Conservation (phyloP, 2,113 vertebrate genomes). For the Toxotes chatareus region DNA sequence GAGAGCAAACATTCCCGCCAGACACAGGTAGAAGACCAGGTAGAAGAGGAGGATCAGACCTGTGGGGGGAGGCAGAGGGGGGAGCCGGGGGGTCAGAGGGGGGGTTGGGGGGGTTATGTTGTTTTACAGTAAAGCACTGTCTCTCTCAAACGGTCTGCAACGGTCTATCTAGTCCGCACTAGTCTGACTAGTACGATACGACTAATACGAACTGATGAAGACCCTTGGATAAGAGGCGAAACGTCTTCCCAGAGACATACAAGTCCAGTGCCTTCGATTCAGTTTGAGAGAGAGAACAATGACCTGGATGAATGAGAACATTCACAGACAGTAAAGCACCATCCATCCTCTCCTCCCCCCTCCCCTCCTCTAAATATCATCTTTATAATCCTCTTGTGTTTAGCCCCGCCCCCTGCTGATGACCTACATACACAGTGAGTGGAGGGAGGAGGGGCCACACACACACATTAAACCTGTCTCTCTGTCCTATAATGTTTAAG, state of each 20-base stretch:
- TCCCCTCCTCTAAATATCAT: slow-evolving; percentile 23
- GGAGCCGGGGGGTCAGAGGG: background rate
- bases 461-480: no score
- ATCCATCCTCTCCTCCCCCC: slow-evolving; percentile 5
- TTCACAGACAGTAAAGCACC: no score
- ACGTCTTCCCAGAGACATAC: no score
- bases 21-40: slow-evolving; percentile 78
- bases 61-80: slow-evolving; percentile 11
- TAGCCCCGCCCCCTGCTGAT: slow-evolving; percentile 40
- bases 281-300: no score
- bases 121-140: background rate
- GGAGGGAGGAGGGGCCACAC: background rate
- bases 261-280: no score
- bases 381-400: slow-evolving; percentile 68
- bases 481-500: no score
- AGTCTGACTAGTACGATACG: no score
- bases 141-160: no score
- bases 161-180: no score
- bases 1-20: slow-evolving; percentile 75
- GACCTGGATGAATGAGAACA: no score
- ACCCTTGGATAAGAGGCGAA: no score
- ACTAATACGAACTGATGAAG: no score
- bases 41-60: slow-evolving; percentile 81
- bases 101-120: background rate
- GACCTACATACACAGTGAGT: slow-evolving; percentile 66